Evolutionary conservation across 2,888 invertebrate genomes (phyloP), one percentile per base, ranked within the genome.

Genomic region (Drosophila stalkeri): DNA sequence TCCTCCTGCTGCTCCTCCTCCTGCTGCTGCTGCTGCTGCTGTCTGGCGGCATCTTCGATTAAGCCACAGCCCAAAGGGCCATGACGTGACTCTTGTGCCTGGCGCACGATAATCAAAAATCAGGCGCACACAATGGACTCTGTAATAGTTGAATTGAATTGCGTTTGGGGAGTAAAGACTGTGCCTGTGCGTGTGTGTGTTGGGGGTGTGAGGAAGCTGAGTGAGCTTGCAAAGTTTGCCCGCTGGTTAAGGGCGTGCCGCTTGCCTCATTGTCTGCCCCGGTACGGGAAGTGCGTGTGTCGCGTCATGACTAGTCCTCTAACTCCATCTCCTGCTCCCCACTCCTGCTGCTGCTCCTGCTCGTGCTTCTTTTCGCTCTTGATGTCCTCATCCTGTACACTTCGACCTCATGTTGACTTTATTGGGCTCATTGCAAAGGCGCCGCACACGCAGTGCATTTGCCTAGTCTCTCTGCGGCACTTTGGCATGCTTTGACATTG

Each of bases 81-180:
- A 70, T 89, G 89, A 87, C 89, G 86, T 87, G 86, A 85, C 86
- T 86, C 75, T 76, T 69, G 64, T 69, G 81, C 72, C 77, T 66
- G 56, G 47, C 65, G 64, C 27, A 75, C 77, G 84, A 84, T 84
- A 84, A 84, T 84, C 84, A 87, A 84, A 84, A 84, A 87, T 84
- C 84, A 89, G 78, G 69, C 73, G 60, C 69, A 80, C 85, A 85
- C 89, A 85, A 86, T 89, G 79, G 83, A 70, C 72, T 77, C 73
- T 71, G 86, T 85, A 86, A 89, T 86, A 86, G 89, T 89, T 81
- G 84, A 86, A 86, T 86, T 86, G 79, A 86, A 89, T 89, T 86
- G 89, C 85, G 78, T 78, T 77, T 68, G 75, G 69, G 67, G 61
- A 73, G 72, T 68, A 49, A 44, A 35, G 12, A 39, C 23, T 63